Evolutionary conservation across 2,888 invertebrate species (phyloP), one percentile per base, ranked within the genome.

Genomic region (Oscheius onirici): DNA sequence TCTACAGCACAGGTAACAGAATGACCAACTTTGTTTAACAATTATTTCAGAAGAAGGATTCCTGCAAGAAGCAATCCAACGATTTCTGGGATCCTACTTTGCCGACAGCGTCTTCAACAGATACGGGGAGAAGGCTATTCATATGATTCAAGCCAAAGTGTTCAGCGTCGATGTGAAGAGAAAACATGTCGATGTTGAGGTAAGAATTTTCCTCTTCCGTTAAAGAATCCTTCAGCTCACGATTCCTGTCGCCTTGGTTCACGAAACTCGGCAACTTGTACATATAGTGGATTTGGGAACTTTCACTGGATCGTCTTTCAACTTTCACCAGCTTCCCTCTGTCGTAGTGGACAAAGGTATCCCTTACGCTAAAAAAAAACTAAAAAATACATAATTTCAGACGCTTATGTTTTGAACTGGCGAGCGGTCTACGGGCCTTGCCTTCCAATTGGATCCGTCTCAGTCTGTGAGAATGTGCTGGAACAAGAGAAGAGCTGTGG

Each of bases 241-340:
- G n/a, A 28, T 55, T 20, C 55, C 55, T n/a, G 28, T 55, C 8
- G 55, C 55, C n/a, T 26, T 55, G 26, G 28, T 55, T 8, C 28
- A 24, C n/a, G 13, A 55, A 8, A 55, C n/a, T 10, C 2, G 28
- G 2, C 55, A 24, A 3, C n/a, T 28, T 24, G 28, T 55, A 13
- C 55, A 28, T 11, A 11, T 55, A 15, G 26, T 26, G 8, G 55
- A 55, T n/a, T n/a, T 55, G 2, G 55, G 55, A 20, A 11, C 26
- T 55, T 55, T 55, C n/a, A 8, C 22, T 26, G 55, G 55, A 20
- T 26, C 13, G 1, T 28, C 13, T 10, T 55, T 26, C 28, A 28
- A 26, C 8, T n/a, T 55, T 15, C 26, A 26, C 11, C 8, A 6
- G 8, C 28, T 55, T 3, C 55, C 55, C 2, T 46, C 46, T 46